Conservation (phyloP, 2,113 vertebrate species). For the Oncorhynchus mykiss region DNA sequence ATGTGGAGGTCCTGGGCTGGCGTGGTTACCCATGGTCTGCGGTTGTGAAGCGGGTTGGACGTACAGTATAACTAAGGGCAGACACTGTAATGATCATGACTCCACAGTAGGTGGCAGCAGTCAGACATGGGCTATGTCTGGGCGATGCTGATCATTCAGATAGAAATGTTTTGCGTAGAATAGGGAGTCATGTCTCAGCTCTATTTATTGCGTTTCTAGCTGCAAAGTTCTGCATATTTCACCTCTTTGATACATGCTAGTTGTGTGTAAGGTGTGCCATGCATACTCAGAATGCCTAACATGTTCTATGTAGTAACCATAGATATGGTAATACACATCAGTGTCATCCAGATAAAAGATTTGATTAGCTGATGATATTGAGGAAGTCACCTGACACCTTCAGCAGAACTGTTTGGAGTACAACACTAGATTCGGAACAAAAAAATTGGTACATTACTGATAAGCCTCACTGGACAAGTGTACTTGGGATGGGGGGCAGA, state of each 20-base stretch:
- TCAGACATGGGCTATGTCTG: background rate
- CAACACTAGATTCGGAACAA: no score
- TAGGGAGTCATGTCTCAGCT: no score
- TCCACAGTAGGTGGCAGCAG: constrained; percentile 44
- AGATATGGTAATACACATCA: background rate
- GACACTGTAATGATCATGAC: background rate
- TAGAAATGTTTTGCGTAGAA: no score
- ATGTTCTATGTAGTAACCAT: background rate
- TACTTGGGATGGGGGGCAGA: background rate
- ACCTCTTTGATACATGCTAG: no score
- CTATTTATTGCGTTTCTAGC: no score
- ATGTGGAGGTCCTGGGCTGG: no score
- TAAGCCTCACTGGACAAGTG: background rate
- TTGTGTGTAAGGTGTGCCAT: background rate
- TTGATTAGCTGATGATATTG: background rate
- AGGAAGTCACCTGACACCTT: background rate
- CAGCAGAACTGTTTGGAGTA: background rate
- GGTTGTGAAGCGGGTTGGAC: no score
- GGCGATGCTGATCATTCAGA: no score
- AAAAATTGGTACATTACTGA: no score
- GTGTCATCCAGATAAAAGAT: background rate
- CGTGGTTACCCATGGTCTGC: no score
- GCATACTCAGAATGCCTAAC: background rate
- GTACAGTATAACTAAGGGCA: no score
- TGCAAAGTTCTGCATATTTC: no score